Percentiles rank a stretch among this genome's conserved stretches.
Conservation (phyloP, 1,140 invertebrate genomes). For the Coenobita brevimanus region DNA sequence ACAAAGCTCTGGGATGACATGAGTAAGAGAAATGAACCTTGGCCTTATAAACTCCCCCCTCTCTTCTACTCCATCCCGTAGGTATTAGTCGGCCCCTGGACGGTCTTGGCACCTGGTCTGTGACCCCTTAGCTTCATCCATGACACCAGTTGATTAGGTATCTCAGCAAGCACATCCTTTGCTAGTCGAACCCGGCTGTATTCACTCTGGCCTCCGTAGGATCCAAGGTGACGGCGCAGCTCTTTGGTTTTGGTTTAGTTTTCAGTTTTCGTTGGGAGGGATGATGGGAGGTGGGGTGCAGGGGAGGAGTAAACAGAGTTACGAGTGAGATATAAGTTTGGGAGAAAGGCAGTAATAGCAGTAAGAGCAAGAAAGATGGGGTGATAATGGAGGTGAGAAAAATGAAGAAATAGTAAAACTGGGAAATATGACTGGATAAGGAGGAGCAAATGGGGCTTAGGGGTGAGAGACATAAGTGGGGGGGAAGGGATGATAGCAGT, state of each 20-base stretch:
- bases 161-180: constrained; percentile 77
- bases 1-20: not conserved
- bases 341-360: not conserved
- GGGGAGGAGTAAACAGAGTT: too few relatives aligned
- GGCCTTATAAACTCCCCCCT: too few relatives aligned
- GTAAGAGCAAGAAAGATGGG: not conserved
- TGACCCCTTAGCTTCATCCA: constrained; percentile 60
- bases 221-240: constrained; percentile 61
- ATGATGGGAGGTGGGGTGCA: not conserved
- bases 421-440: not conserved
- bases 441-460: not conserved
- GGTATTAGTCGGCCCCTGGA: constrained; percentile 46
- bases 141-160: constrained; percentile 75
- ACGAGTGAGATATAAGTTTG: too few relatives aligned
- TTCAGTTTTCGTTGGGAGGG: not conserved
- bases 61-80: constrained; percentile 41
- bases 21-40: too few relatives aligned
- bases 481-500: too few relatives aligned
- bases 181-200: constrained; percentile 72
- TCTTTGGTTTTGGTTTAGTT: constrained; percentile 39
- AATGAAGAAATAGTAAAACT: not conserved
- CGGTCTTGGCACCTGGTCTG: constrained; percentile 41
- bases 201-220: constrained; percentile 68
- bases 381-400: not conserved
- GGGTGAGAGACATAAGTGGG: not conserved